These are phyloP conservation scores for Diplodus sargus DNA, from an alignment of 2,797 vertebrate genomes.

Conservation along the genomic window DNA sequence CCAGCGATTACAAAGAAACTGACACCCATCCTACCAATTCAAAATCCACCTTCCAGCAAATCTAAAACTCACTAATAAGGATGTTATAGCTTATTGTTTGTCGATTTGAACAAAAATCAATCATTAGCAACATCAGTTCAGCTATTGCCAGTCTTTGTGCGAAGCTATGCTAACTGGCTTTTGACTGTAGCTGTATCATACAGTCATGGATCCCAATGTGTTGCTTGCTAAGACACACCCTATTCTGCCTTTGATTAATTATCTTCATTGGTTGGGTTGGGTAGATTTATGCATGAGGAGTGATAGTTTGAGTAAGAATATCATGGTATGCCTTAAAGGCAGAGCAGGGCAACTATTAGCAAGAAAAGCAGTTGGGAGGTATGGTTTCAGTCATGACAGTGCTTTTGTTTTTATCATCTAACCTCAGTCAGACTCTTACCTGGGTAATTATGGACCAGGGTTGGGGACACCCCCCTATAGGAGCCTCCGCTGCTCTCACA, in stretches of 20 bases:
- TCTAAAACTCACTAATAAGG: neutral
- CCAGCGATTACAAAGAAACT: neutral
- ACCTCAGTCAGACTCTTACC: constrained; percentile 82
- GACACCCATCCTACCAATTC: neutral
- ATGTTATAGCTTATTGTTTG: neutral
- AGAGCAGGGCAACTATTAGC: too few relatives aligned
- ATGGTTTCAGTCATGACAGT: neutral
- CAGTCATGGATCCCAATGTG: too few relatives aligned
- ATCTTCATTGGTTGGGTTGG: too few relatives aligned
- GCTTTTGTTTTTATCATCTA: neutral
- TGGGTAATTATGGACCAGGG: constrained; percentile 96
- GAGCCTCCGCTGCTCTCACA: constrained; percentile 92
- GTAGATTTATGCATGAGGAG: too few relatives aligned
- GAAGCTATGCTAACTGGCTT: neutral
- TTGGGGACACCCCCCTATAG: constrained; percentile 94
- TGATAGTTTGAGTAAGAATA: too few relatives aligned
- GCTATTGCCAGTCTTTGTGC: neutral
- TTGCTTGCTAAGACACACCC: too few relatives aligned
- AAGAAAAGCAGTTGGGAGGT: neutral
- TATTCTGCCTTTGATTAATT: too few relatives aligned
- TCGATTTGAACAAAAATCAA: neutral
- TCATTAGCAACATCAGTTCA: neutral
- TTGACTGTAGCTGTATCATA: too few relatives aligned
- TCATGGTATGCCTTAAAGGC: too few relatives aligned
- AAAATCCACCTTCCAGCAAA: too few relatives aligned